Evolutionary conservation across 2,888 invertebrate genomes (phyloP).

Genomic region (Eupithecia insigniata): DNA sequence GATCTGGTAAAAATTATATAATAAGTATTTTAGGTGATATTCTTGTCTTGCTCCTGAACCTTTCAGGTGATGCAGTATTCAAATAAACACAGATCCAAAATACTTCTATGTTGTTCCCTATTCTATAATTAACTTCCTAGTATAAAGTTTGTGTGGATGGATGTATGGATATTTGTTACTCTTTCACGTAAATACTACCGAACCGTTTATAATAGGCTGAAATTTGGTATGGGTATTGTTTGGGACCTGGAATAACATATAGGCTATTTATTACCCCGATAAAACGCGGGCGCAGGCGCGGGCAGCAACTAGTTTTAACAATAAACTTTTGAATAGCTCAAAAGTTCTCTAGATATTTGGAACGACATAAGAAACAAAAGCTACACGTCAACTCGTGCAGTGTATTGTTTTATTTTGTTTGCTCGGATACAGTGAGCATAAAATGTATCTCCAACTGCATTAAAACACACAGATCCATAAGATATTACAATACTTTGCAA

Average conservation of each 20-base stretch:
- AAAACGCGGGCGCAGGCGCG: too few species aligned
- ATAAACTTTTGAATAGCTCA: too few species aligned
- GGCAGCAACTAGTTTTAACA: too few species aligned
- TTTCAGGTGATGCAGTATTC: neutral
- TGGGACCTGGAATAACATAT: too few species aligned
- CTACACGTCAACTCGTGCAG: neutral
- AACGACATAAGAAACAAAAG: neutral
- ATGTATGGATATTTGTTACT: too few species aligned
- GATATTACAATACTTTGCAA: conserved; percentile 61
- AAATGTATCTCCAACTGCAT: neutral
- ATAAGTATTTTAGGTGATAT: neutral
- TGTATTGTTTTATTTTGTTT: neutral
- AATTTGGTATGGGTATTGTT: too few species aligned
- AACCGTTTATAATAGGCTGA: too few species aligned
- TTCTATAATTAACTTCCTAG: too few species aligned
- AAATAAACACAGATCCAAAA: neutral
- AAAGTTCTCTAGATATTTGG: neutral
- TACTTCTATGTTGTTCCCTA: too few species aligned
- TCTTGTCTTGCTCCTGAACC: neutral
- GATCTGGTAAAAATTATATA: neutral
- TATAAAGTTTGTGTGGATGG: too few species aligned
- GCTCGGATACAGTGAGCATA: neutral
- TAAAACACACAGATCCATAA: neutral
- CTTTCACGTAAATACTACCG: too few species aligned
- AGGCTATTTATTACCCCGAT: too few species aligned